Percentiles rank a stretch among this genome's conserved stretches.
Evolutionary conservation across 2,888 invertebrate genomes (phyloP).

Genomic region (Plebejus argus): DNA sequence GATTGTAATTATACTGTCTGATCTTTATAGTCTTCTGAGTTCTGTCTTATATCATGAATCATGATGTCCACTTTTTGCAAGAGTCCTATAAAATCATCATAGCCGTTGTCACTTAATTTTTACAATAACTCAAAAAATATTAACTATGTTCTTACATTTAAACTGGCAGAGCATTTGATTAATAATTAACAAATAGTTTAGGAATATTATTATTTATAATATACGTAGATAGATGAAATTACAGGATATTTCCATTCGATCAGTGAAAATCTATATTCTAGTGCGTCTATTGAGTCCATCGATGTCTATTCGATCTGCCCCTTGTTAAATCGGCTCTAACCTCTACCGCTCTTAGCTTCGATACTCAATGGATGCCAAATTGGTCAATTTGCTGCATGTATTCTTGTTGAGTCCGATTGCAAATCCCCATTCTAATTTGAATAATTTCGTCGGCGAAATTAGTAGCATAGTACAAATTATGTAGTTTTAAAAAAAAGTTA

Average conservation of each 20-base stretch:
- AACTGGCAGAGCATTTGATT: no score
- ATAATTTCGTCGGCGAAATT: not conserved
- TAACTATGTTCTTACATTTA: not conserved
- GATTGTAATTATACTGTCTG: not conserved
- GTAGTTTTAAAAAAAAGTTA: not conserved
- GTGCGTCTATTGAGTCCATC: not conserved
- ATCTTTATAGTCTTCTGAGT: not conserved
- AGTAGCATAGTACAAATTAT: not conserved
- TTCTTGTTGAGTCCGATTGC: conserved; percentile 9
- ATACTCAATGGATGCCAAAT: conserved; percentile 4
- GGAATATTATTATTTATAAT: no score
- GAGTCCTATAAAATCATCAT: not conserved
- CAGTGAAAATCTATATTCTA: not conserved
- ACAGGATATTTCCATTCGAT: not conserved
- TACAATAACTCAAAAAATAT: not conserved
- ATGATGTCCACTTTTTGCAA: not conserved
- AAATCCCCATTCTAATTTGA: not conserved
- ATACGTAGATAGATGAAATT: not conserved
- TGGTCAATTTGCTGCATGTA: conserved; percentile 4
- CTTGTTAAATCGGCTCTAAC: conserved; percentile 1
- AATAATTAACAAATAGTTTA: no score
- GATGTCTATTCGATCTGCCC: not conserved
- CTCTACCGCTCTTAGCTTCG: not conserved
- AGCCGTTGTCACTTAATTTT: not conserved
- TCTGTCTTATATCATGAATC: not conserved